A percentile compares a stretch with the other conserved stretches of the same genome.
These are phyloP conservation scores for Telenomus remus DNA, from an alignment of 1,140 invertebrate genomes.

Conservation along the genomic window DNA sequence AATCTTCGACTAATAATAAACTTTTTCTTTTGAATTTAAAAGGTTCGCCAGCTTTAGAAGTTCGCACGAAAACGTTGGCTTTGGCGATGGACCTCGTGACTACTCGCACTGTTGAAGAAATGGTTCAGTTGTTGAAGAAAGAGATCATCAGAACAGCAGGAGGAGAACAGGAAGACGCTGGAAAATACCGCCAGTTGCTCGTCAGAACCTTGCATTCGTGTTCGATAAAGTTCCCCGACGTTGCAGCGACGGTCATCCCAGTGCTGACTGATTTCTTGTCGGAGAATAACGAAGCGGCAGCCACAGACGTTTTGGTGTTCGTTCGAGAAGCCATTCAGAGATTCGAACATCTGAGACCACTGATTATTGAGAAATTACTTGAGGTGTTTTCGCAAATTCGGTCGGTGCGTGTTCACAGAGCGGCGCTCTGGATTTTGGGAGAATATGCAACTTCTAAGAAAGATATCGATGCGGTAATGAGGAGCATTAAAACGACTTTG, in stretches of 20 bases:
- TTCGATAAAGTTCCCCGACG: constrained; percentile 98
- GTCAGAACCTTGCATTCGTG: constrained; percentile 96
- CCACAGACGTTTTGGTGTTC: constrained; percentile 95
- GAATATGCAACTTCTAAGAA: constrained; percentile 90
- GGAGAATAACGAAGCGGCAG: constrained; percentile 94
- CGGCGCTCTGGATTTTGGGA: constrained; percentile 98
- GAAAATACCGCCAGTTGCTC: constrained; percentile 95
- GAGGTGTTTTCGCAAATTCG: constrained; percentile 88
- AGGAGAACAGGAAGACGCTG: constrained; percentile 95
- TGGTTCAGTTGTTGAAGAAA: constrained; percentile 95
- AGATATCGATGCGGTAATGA: constrained; percentile 88
- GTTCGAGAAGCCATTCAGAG: constrained; percentile 95
- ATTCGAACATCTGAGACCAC: constrained; percentile 86
- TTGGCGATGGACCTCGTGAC: constrained; percentile 94
- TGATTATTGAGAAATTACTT: constrained; percentile 81
- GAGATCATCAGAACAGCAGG: constrained; percentile 95
- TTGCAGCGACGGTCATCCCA: constrained; percentile 94
- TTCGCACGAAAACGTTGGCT: constrained; percentile 90
- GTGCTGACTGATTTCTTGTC: constrained; percentile 97
- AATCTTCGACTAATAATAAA: too few relatives aligned
- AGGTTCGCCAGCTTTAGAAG: constrained; percentile 93
- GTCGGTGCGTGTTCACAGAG: constrained; percentile 91
- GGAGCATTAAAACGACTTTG: constrained; percentile 83
- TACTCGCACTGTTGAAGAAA: constrained; percentile 95
- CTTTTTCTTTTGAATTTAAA: too few relatives aligned